Base-by-base conservation (phyloP, 1,140 invertebrate species). In the Drosophila sechellia region DNA sequence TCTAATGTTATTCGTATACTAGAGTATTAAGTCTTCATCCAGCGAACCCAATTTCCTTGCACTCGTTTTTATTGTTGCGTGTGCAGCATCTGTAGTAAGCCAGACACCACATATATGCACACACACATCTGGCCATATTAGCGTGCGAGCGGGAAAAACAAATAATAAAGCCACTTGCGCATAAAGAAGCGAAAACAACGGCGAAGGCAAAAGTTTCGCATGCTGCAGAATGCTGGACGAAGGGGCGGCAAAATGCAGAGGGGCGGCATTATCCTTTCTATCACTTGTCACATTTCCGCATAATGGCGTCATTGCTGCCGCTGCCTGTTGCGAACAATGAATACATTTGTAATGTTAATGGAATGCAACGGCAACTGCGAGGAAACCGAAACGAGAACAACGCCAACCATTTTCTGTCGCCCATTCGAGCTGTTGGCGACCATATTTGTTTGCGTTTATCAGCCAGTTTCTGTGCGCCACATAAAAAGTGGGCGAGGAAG, bases 281-380 rank as follows among this genome's bases (percentile, higher is more conserved):
- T 85, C 81, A 85, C 81, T 77, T 85, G 81, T 80, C 81, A 81
- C 81, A 85, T 85, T 85, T 85, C 80, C 80, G 63, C 81, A 86
- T 81, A 86, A 86, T 86, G 64, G 83, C 83, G 74, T 78, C 56
- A 39, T 66, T 76, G 59, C 31, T 50, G 45, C 34, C 42, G 35
- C 43, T 74, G 71, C 42, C 58, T 60, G 54, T 56, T 75, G 78
- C 64, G 58, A 87, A 86, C 83, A 86, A 86, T 86, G 83, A 86
- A 86, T 86, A 87, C 83, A 86, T 87, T 86, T 86, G 83, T 86
- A 87, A 86, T 84, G 80, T 87, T 86, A 86, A 86, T 86, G 83
- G 83, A 81, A 87, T 86, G 83, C 83, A 79, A 50, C 75, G 70
- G 61, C 65, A 79, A 40, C 58, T 55, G 65, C 50, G 68, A 22